A percentile compares a stretch with the other conserved stretches of the same genome.
phyloP scores from a whole-genome alignment of 1,140 invertebrate species.

The Harlomillsia oculata region DNA sequence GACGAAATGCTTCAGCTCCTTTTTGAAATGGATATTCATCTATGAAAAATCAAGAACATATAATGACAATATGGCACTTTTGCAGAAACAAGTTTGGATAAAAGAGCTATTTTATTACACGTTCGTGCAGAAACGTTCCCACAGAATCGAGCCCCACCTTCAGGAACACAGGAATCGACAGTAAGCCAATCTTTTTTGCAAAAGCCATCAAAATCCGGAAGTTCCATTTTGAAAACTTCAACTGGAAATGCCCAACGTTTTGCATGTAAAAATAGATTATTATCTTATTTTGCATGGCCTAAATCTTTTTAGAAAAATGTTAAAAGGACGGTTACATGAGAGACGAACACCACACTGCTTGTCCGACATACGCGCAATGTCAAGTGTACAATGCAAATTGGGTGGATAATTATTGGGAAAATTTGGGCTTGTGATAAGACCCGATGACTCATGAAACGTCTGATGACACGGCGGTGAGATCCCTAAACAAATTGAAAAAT shows the following conservation, averaged over 20 bases:
- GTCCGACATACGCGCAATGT: slow-evolving; percentile 36
- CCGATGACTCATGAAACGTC: slow-evolving; percentile 33
- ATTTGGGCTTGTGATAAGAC: slow-evolving; percentile 37
- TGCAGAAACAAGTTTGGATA: no score
- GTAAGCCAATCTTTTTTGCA: slow-evolving; percentile 39
- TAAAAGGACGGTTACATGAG: slow-evolving; percentile 37
- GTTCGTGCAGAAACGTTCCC: slow-evolving; percentile 37
- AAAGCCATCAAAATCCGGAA: slow-evolving; percentile 33
- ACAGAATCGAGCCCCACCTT: slow-evolving; percentile 39
- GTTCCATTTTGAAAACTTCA: slow-evolving; percentile 35
- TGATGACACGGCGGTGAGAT: slow-evolving; percentile 34
- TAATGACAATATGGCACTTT: no score
- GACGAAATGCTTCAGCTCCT: slow-evolving; percentile 37
- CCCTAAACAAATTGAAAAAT: slow-evolving; percentile 12
- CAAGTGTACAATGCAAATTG: slow-evolving; percentile 38
- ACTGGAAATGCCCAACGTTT: slow-evolving; percentile 25
- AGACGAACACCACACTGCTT: slow-evolving; percentile 38
- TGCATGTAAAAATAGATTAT: background rate
- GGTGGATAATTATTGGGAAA: slow-evolving; percentile 37
- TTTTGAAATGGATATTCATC: slow-evolving; percentile 40
- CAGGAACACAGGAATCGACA: slow-evolving; percentile 40
- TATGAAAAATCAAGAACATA: slow-evolving; percentile 20
- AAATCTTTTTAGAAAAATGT: no score
- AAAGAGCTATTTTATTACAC: no score
- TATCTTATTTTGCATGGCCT: background rate